Percentiles rank a stretch among this genome's conserved stretches.
Evolutionary conservation across 2,797 vertebrate species (phyloP).

Genomic region (Phataginus tetradactyla): DNA sequence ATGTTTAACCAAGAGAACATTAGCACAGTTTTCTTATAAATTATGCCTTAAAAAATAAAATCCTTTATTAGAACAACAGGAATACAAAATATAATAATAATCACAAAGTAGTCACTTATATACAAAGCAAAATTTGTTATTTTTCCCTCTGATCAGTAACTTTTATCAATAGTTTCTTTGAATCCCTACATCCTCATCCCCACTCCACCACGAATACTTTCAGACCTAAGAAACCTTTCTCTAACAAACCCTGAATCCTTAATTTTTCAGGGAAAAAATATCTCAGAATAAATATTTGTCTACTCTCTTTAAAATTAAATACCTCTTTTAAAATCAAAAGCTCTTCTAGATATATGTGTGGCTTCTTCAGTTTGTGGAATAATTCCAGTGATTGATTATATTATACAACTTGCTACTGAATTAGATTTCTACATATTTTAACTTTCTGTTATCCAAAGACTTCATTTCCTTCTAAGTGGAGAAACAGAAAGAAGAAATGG

Average conservation of each 20-base stretch:
- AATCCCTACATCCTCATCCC: neutral
- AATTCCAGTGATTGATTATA: neutral
- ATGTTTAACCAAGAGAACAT: slow-evolving; percentile 6
- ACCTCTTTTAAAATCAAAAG: slow-evolving; percentile 30
- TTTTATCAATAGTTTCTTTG: neutral
- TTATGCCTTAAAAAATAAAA: neutral
- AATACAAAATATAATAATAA: neutral
- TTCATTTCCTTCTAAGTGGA: neutral
- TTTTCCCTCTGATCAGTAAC: slow-evolving; percentile 5
- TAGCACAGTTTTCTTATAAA: neutral
- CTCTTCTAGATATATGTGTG: neutral
- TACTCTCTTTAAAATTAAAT: neutral
- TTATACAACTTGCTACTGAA: neutral
- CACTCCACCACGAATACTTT: neutral
- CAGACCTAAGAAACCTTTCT: neutral
- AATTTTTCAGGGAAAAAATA: neutral
- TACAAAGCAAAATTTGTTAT: slow-evolving; percentile 22
- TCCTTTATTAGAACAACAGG: neutral
- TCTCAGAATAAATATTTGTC: neutral
- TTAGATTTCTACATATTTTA: slow-evolving; percentile 17
- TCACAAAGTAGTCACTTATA: neutral
- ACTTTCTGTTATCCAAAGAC: neutral
- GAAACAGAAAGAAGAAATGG: slow-evolving; percentile 21
- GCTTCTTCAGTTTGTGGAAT: neutral
- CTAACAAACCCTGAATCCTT: neutral